phyloP scores from a whole-genome alignment of 2,888 invertebrate species.

The Clanis bilineata region DNA sequence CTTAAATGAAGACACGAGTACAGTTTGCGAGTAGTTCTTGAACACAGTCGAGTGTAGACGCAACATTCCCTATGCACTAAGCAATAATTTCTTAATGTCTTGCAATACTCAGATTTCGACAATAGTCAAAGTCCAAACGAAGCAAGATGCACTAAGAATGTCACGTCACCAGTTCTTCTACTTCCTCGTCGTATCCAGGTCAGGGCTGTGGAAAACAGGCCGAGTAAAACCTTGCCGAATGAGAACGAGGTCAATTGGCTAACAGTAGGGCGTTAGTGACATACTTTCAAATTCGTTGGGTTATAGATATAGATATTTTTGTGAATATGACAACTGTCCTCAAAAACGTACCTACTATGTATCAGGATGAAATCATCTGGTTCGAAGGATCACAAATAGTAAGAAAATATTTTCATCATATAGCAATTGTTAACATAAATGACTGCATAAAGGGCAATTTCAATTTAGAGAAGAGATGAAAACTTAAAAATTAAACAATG shows the following conservation, averaged over 20 bases:
- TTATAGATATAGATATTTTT: background rate
- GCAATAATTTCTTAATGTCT: conserved; percentile 52
- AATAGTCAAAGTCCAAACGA: conserved; percentile 30
- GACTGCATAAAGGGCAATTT: too few species aligned
- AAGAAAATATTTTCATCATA: too few species aligned
- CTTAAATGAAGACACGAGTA: too few species aligned
- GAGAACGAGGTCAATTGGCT: conserved; percentile 12
- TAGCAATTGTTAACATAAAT: too few species aligned
- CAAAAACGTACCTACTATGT: too few species aligned
- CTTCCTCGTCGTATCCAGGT: conserved; percentile 10
- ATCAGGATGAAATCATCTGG: too few species aligned
- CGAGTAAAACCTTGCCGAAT: conserved; percentile 10
- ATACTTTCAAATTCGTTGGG: conserved; percentile 2
- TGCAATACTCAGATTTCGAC: conserved; percentile 31
- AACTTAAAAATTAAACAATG: too few species aligned
- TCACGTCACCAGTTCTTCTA: conserved; percentile 46
- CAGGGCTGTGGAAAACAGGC: conserved; percentile 11
- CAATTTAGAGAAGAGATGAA: too few species aligned
- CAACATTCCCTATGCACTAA: conserved; percentile 41
- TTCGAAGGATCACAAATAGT: too few species aligned
- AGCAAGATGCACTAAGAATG: conserved; percentile 74
- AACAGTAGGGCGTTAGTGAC: background rate
- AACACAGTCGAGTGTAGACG: conserved; percentile 23
- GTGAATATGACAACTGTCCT: background rate
- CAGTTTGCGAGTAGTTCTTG: background rate